Percentiles rank a stretch among this genome's conserved stretches.
Evolutionary conservation across 2,113 vertebrate species (phyloP).

Genomic region (Nycticryphes semicollaris): DNA sequence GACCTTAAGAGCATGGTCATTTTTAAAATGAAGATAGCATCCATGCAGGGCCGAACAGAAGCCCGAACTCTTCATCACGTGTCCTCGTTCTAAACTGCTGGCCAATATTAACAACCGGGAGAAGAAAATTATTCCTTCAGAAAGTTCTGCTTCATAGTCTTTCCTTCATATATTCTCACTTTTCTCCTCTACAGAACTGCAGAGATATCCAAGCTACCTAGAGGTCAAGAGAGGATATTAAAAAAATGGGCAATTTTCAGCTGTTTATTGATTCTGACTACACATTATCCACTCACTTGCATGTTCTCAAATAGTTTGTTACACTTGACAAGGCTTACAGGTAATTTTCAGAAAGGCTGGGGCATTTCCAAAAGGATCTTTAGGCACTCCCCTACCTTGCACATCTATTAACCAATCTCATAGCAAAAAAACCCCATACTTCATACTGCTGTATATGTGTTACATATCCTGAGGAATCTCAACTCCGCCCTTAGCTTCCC

Average conservation of each 20-base stretch:
- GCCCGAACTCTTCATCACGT: not conserved
- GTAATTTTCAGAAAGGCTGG: not conserved
- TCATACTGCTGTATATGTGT: not conserved
- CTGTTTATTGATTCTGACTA: not conserved
- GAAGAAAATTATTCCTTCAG: not conserved
- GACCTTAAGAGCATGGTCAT: not conserved
- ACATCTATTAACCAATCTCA: not conserved
- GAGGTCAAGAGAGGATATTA: not conserved
- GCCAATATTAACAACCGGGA: not conserved
- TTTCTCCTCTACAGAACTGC: not conserved
- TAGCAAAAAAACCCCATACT: not conserved
- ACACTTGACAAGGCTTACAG: not conserved
- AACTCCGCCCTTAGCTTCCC: not conserved
- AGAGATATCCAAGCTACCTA: not conserved
- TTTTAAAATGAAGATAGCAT: not conserved
- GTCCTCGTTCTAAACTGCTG: not conserved
- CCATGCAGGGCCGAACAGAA: not conserved
- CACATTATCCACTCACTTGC: rapidly evolving
- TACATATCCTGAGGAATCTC: not conserved
- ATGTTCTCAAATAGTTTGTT: not conserved
- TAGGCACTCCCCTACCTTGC: not conserved
- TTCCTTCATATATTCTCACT: not conserved
- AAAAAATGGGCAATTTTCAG: not conserved
- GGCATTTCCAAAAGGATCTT: not conserved
- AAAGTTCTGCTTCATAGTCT: not conserved